These are phyloP conservation scores for Tricholaema leucomelas DNA, from an alignment of 2,113 vertebrate species.

Conservation along the genomic window DNA sequence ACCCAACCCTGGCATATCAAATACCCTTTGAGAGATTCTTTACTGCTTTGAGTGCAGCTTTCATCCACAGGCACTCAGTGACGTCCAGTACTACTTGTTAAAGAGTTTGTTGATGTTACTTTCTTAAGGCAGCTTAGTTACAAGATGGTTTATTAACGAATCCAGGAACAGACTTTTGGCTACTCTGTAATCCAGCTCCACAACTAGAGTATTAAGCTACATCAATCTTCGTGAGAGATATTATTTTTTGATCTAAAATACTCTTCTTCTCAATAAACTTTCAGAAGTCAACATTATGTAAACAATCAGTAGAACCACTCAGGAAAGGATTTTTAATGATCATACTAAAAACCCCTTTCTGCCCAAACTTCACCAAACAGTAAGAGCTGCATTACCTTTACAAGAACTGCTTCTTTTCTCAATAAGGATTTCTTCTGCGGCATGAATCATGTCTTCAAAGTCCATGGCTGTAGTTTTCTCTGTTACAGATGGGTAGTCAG, in stretches of 20 bases:
- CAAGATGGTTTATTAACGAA: not conserved
- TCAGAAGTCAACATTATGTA: not conserved
- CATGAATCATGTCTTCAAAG: slow-evolving; percentile 71
- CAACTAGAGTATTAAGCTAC: not conserved
- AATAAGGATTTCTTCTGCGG: slow-evolving; percentile 73
- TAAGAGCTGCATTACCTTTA: slow-evolving; percentile 78
- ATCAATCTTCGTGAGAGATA: not conserved
- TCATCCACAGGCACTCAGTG: not conserved
- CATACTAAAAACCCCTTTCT: not conserved
- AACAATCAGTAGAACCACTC: not conserved
- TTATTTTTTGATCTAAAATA: not conserved
- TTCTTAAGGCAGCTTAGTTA: not conserved
- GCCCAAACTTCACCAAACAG: not conserved
- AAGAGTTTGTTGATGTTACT: not conserved
- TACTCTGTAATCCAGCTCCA: not conserved
- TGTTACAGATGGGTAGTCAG: slow-evolving; percentile 77
- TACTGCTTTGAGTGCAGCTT: not conserved
- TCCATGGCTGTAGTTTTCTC: slow-evolving; percentile 73
- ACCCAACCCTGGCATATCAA: not conserved
- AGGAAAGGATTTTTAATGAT: not conserved
- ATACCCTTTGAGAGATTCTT: not conserved
- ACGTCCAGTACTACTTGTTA: not conserved
- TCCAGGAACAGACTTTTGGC: not conserved
- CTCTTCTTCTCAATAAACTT: not conserved
- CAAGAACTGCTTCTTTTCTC: slow-evolving; percentile 79